Base-by-base conservation (phyloP, 2,113 vertebrate genomes). In the Ascaphus truei region DNA sequence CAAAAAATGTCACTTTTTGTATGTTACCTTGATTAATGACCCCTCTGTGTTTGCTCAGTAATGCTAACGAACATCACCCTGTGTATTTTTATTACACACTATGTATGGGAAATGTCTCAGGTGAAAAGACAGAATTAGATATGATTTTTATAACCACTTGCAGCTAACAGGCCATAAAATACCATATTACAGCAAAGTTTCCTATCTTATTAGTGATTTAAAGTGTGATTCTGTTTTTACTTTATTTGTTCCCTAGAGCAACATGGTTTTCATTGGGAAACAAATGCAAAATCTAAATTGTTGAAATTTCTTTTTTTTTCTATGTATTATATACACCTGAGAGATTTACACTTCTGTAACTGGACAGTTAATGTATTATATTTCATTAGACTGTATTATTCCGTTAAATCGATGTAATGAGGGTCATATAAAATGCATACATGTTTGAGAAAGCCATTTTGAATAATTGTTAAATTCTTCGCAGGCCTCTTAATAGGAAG, bases 401-500 rank as follows among this genome's bases (percentile, higher is more conserved):
- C 18, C 2, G 23, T 76, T 68, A 73, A 76, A 84, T 78, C 77
- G 77, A 76, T 80, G 80, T 84, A 80, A 84, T 82, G 84, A 81
- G 74, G 72, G 81, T 81, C 77, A 80, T 61, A 80, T 78, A 82
- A 77, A 75, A 76, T 62, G 62, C 73, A 69, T 72, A 79, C 72
- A 68, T 69, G 68, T 74, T 80, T 10, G 65, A 75, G 78, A 85
- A 80, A 75, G 45, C 52, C 30, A 76, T 72, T 74, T 72, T 64
- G 51, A 80, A 63, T 79, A 79, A 79, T 76, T 81, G 79, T 79
- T 80, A 75, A 78, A 77, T 75, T 74, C 81, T 74, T 79, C 79
- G 72, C 81, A 80, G 79, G 76, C 77, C 69, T 80, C 77, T 73
- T 78, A 73, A 75, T 81, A 80, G 79, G 79, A 84, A 82, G 76